Evolutionary conservation across 2,113 vertebrate genomes (phyloP).

Genomic region (Pteronura brasiliensis): DNA sequence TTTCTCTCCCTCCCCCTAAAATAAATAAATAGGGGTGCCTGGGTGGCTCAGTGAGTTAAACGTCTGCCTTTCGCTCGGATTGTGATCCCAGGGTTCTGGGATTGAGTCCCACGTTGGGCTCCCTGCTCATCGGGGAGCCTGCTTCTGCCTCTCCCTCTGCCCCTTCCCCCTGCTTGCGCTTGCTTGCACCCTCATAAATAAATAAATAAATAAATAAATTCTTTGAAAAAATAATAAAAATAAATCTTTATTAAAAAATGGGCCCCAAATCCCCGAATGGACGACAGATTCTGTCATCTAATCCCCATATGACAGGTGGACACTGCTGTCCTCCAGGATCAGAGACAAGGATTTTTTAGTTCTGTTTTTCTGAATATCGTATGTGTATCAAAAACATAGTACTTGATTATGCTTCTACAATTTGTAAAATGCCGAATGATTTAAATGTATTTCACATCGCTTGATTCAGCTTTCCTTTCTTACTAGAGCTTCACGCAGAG

Average conservation of each 20-base stretch:
- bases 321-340: background rate
- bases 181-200: background rate
- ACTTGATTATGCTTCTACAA: background rate
- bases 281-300: background rate
- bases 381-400: background rate
- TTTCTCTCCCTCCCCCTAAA: background rate
- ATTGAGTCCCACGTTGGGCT: background rate
- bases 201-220: background rate
- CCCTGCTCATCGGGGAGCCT: background rate
- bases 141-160: background rate
- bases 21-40: background rate
- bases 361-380: background rate
- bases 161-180: background rate
- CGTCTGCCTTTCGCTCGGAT: background rate
- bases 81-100: background rate
- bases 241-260: background rate
- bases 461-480: slow-evolving; percentile 59
- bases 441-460: background rate
- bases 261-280: background rate
- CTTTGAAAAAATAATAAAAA: background rate
- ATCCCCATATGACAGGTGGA: background rate
- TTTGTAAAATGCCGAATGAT: background rate
- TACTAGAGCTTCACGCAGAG: slow-evolving; percentile 98
- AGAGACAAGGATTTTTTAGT: background rate
- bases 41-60: background rate